Conservation (phyloP, 2,113 vertebrate genomes). For the Brachypodius melanocephalos region DNA sequence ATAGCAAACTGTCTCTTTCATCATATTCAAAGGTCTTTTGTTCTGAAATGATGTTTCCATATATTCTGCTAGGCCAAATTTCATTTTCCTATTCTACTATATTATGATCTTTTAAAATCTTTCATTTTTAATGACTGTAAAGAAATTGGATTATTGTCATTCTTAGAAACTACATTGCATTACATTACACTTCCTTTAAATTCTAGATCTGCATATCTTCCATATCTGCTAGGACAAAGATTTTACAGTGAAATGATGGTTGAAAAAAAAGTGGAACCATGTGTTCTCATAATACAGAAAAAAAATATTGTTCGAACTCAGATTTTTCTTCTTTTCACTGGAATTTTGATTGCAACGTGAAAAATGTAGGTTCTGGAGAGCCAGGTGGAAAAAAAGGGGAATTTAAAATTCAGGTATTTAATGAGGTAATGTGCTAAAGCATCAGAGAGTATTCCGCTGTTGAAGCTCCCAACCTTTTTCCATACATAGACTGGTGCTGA, state of each 20-base stretch:
- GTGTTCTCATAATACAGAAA: neutral
- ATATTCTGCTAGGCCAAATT: neutral
- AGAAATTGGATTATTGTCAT: neutral
- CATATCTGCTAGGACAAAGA: neutral
- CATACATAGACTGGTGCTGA: neutral
- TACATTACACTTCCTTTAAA: neutral
- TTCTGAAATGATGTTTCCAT: neutral
- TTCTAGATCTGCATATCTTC: neutral
- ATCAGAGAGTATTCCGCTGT: neutral
- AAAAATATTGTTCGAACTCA: neutral
- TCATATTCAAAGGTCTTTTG: neutral
- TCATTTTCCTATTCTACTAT: neutral
- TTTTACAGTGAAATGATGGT: neutral
- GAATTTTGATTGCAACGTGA: neutral
- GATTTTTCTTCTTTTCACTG: neutral
- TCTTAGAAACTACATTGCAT: neutral
- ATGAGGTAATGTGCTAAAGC: neutral
- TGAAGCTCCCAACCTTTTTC: neutral
- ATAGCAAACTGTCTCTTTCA: neutral
- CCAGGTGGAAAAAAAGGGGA: neutral
- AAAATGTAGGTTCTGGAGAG: neutral
- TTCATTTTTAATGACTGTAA: neutral
- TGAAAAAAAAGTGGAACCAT: neutral
- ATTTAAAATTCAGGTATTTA: neutral
- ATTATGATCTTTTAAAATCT: neutral